Percentiles rank a stretch among this genome's conserved stretches.
Evolutionary conservation across 2,797 vertebrate species (phyloP).

Genomic region (Pelodytes ibericus): DNA sequence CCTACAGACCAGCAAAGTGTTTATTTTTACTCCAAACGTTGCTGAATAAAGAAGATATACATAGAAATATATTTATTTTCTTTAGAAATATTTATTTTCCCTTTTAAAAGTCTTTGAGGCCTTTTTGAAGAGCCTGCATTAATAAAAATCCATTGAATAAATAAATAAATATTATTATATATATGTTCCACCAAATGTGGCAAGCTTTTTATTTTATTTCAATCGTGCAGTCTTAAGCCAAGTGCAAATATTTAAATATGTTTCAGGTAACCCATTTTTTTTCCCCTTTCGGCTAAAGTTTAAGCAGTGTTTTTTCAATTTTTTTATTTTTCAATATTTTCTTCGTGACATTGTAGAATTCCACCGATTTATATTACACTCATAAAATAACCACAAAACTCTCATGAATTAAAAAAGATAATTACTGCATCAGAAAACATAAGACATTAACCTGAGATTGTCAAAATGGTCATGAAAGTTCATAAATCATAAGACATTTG

Average conservation of each 20-base stretch:
- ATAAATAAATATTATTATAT: constrained; percentile 6
- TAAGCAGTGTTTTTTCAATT: constrained; percentile 65
- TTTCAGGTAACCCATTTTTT: constrained; percentile 52
- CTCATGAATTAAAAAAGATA: constrained; percentile 89
- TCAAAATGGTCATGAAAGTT: constrained; percentile 86
- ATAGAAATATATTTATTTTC: constrained; percentile 15
- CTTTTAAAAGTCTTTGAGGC: background rate
- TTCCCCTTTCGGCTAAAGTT: constrained; percentile 61
- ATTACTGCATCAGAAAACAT: constrained; percentile 83
- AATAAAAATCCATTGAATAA: background rate
- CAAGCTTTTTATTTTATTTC: background rate
- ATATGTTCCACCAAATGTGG: background rate
- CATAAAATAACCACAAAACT: constrained; percentile 78
- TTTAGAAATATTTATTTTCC: background rate
- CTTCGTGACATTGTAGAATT: constrained; percentile 67
- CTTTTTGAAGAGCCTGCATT: constrained; percentile 6
- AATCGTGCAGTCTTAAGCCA: constrained; percentile 2
- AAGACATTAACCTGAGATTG: constrained; percentile 80
- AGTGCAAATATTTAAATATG: constrained; percentile 11
- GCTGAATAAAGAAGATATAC: background rate
- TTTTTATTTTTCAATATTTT: constrained; percentile 65
- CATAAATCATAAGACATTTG: constrained; percentile 87
- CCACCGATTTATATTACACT: constrained; percentile 75
- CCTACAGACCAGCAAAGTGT: constrained; percentile 6
- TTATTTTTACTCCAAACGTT: background rate